Evolutionary conservation across 2,888 invertebrate genomes (phyloP), one percentile per base, ranked within the genome.

Genomic region (Chloroclysta siterata): DNA sequence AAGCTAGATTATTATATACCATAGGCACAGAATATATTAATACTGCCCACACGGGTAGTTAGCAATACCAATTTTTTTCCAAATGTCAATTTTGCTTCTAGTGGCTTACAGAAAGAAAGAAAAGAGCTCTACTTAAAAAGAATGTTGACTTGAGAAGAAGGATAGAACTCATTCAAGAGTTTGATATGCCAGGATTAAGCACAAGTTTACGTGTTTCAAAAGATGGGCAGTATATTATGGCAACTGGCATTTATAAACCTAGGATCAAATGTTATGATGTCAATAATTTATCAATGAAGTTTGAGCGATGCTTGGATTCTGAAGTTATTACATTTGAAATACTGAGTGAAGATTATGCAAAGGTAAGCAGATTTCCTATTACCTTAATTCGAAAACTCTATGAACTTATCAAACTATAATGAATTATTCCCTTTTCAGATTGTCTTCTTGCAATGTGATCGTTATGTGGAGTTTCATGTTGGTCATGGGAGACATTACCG

Each of bases 141-240:
- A 96, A 98, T 95, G 95, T 97, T 44, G 99, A 98, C 83, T 94
- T 99, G 53, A 94, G 98, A 72, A 94, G 97, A 73, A 94, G 98
- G 80, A 98, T 99, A 75, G 98, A 99, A 88, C 95, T 99, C 47
- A 97, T 99, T 72, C 99, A 99, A 90, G 99, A 99, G 83, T 99
- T 99, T 94, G 98, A 99, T 75, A 99, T 99, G 99, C 99, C 99
- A 29, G 98, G 96, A 53, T 95, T 99, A 0, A 98, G 98, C 80
- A 96, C 96, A 15, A 95, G 95, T 56, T 94, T 99, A 28, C 94
- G 95, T 78, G 94, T 98, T 69, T 97, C 99, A 8, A 96, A 95
- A 74, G 99, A 99, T 94, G 97, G 97, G 15, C 97, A 99, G 71
- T 99, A 97, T 81, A 95, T 99, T 67, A 93, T 99, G 81, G 97